phyloP scores from a whole-genome alignment of 2,888 invertebrate species.

The Eupithecia pulchellata region DNA sequence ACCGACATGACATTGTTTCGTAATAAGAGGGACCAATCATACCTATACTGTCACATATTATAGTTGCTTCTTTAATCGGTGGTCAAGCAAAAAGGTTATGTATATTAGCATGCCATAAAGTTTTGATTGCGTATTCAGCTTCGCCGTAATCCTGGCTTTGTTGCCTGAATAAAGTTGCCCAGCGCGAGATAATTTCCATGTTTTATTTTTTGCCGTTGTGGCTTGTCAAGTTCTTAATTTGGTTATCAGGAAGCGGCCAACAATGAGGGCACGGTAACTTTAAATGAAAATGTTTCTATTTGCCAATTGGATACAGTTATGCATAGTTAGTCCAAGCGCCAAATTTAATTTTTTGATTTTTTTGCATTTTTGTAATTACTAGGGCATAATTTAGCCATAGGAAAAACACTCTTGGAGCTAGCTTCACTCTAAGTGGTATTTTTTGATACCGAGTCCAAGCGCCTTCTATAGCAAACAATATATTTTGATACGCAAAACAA shows the following conservation, averaged over 20 bases:
- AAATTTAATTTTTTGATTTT: too few relatives aligned
- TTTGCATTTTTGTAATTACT: too few relatives aligned
- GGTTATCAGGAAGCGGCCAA: slow-evolving; percentile 19
- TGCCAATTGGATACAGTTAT: too few relatives aligned
- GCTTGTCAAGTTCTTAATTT: slow-evolving; percentile 50
- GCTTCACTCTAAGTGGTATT: too few relatives aligned
- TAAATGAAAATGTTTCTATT: slow-evolving; percentile 24
- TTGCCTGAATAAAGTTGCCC: slow-evolving; percentile 26
- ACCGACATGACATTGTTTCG: background rate
- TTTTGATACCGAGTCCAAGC: too few relatives aligned
- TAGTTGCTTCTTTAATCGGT: background rate
- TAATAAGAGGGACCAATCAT: background rate
- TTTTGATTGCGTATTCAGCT: background rate
- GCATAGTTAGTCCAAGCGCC: too few relatives aligned
- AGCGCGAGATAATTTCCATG: slow-evolving; percentile 45
- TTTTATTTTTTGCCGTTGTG: slow-evolving; percentile 53
- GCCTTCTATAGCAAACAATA: too few relatives aligned
- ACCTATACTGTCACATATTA: background rate
- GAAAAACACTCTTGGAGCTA: too few relatives aligned
- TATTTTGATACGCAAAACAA: background rate
- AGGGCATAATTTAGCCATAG: too few relatives aligned
- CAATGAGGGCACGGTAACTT: slow-evolving; percentile 31
- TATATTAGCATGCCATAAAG: background rate
- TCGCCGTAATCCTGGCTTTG: background rate
- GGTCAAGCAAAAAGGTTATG: background rate